phyloP scores from a whole-genome alignment of 2,888 invertebrate genomes.

The Caenorhabditis macrosperma region DNA sequence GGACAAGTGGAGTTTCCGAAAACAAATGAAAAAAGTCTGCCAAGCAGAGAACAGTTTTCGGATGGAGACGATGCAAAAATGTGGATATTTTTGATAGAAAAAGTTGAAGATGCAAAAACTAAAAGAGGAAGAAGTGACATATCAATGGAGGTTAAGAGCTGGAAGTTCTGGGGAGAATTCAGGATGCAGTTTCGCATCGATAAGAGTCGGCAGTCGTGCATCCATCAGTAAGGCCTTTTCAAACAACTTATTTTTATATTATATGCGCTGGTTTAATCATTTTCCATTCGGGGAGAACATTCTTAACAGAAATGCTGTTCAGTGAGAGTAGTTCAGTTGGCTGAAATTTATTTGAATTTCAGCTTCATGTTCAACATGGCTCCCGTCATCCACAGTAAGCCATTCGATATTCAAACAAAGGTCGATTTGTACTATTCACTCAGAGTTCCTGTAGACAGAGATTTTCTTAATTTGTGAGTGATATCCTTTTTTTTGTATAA shows the following conservation, averaged over 20 bases:
- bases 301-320: too few relatives aligned
- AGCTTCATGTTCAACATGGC: not conserved
- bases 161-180: not conserved
- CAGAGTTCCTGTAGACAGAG: not conserved
- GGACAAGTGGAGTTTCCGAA: too few relatives aligned
- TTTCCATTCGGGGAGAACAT: too few relatives aligned
- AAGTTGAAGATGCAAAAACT: not conserved
- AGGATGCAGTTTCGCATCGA: not conserved
- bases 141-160: not conserved
- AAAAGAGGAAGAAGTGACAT: not conserved
- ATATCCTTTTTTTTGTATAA: not conserved
- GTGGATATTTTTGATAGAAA: not conserved
- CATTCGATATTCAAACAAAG: not conserved
- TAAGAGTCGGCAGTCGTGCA: not conserved
- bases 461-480: not conserved
- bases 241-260: too few relatives aligned
- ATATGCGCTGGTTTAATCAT: too few relatives aligned
- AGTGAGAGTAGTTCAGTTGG: too few relatives aligned
- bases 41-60: not conserved
- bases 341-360: not conserved
- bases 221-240: not conserved
- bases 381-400: not conserved
- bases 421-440: not conserved
- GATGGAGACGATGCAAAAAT: not conserved
- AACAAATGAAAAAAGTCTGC: not conserved